phyloP scores from a whole-genome alignment of 1,140 invertebrate species.

The Diploscapter pachys region DNA sequence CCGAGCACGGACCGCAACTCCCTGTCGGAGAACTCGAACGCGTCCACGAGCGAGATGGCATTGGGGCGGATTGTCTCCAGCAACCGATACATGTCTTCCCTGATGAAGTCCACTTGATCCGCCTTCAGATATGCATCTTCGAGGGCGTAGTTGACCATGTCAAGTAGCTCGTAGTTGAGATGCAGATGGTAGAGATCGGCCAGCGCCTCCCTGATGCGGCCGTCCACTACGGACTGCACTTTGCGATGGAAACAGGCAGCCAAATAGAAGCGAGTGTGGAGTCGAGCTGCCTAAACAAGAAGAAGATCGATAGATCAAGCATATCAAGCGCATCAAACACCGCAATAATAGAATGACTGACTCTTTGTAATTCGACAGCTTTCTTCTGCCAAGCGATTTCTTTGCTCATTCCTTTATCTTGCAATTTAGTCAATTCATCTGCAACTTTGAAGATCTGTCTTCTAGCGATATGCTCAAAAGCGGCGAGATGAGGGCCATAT shows the following conservation, averaged over 20 bases:
- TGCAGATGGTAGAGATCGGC: slow-evolving; percentile 44
- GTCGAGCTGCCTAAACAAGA: slow-evolving; percentile 27
- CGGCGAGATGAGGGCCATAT: slow-evolving; percentile 33
- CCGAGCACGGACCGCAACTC: slow-evolving; percentile 76
- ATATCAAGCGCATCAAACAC: background rate
- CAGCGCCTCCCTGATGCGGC: slow-evolving; percentile 17
- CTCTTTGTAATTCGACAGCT: slow-evolving; percentile 45
- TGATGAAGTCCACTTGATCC: slow-evolving; percentile 28
- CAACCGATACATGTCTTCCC: slow-evolving; percentile 36
- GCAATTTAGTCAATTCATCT: slow-evolving; percentile 27
- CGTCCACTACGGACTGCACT: slow-evolving; percentile 7
- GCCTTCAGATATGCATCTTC: slow-evolving; percentile 30
- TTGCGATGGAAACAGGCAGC: slow-evolving; percentile 30
- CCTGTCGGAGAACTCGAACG: slow-evolving; percentile 80
- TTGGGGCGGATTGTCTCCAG: slow-evolving; percentile 66
- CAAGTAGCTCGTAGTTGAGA: slow-evolving; percentile 43
- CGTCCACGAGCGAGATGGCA: slow-evolving; percentile 81
- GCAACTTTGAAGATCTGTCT: slow-evolving; percentile 41
- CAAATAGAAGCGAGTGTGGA: slow-evolving; percentile 46
- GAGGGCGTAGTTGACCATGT: slow-evolving; percentile 35
- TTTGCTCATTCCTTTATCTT: slow-evolving; percentile 28
- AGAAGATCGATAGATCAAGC: no score
- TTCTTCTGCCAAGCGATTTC: slow-evolving; percentile 42
- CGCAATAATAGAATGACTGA: slow-evolving; percentile 27
- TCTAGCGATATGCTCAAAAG: slow-evolving; percentile 58